phyloP scores from a whole-genome alignment of 1,140 invertebrate genomes.

The Drosophila navojoa region DNA sequence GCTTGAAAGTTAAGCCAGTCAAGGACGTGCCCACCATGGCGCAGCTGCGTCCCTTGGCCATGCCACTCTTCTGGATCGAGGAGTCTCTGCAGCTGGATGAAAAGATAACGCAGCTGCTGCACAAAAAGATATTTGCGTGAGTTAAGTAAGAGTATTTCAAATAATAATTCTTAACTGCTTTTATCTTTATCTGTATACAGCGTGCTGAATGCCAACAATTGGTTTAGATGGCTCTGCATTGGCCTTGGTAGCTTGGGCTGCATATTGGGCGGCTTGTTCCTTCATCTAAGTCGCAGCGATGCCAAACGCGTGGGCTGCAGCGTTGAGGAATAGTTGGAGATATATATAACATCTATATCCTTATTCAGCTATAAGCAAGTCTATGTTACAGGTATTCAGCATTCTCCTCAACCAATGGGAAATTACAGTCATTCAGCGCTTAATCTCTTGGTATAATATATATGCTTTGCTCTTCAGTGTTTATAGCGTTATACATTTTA shows the following conservation, averaged over 20 bases:
- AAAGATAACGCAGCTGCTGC: conserved; percentile 85
- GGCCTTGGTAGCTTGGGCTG: conserved; percentile 43
- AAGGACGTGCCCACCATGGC: conserved; percentile 88
- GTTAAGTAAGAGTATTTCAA: not conserved
- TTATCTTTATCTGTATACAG: not conserved
- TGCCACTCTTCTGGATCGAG: conserved; percentile 91
- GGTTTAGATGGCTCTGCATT: conserved; percentile 49
- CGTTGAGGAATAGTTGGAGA: not conserved
- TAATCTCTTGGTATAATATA: not conserved
- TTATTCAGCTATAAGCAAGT: too few relatives aligned
- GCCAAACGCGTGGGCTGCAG: conserved; percentile 31
- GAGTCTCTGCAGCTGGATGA: conserved; percentile 87
- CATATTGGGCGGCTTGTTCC: conserved; percentile 24
- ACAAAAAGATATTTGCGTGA: conserved; percentile 85
- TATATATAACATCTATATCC: too few relatives aligned
- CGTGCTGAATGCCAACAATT: conserved; percentile 40
- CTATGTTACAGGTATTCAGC: too few relatives aligned
- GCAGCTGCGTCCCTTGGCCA: conserved; percentile 85
- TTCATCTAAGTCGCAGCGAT: conserved; percentile 35
- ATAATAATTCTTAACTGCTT: not conserved
- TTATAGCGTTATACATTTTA: conserved; percentile 8
- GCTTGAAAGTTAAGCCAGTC: conserved; percentile 86
- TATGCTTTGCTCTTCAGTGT: conserved; percentile 20
- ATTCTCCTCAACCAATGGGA: not conserved
- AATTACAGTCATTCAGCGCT: not conserved